Evolutionary conservation across 2,888 invertebrate genomes (phyloP), one percentile per base, ranked within the genome.

Genomic region (Himalopsyche tibetana): DNA sequence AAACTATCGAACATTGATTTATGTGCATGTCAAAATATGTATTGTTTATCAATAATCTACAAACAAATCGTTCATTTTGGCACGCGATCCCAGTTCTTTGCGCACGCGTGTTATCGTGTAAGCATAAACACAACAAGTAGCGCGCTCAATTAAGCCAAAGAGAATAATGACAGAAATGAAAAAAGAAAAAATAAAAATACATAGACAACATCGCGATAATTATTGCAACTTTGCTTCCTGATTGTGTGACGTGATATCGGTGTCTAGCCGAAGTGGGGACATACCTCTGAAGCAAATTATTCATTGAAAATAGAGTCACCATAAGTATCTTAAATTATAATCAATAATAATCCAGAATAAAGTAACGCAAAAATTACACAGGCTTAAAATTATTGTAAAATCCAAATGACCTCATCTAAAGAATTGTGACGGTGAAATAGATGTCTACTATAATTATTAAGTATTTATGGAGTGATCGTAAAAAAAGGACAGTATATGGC

Each of bases 181-280:
- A 12, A 36, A 38, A 9, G 38, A 36, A 74, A 74, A 74, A 55
- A 17, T n/a, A 63, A 63, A 69, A 74, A 36, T 36, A 28, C 19
- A 36, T 36, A 38, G 36, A 19, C 74, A 74, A 74, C 74, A 74
- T 74, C 74, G 74, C 74, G 38, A 74, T 74, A 74, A 74, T 74
- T 74, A 38, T 38, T 74, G 9, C 36, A 38, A 74, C 38, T 74
- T 74, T 74, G 74, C 74, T 74, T 74, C 74, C 74, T 74, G 74
- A 74, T 74, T 74, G 74, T 74, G 74, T 74, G 74, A 38, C 74
- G 74, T 74, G 74, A 74, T 74, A 74, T 74, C 74, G 74, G 74
- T 74, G 74, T 74, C 74, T 74, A 74, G 74, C 38, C 74, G 74
- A 74, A 74, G 74, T 74, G 74, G 74, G 74, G 74, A 74, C 74